Evolutionary conservation across 2,888 invertebrate genomes (phyloP).

Genomic region (Onchidella celtica): DNA sequence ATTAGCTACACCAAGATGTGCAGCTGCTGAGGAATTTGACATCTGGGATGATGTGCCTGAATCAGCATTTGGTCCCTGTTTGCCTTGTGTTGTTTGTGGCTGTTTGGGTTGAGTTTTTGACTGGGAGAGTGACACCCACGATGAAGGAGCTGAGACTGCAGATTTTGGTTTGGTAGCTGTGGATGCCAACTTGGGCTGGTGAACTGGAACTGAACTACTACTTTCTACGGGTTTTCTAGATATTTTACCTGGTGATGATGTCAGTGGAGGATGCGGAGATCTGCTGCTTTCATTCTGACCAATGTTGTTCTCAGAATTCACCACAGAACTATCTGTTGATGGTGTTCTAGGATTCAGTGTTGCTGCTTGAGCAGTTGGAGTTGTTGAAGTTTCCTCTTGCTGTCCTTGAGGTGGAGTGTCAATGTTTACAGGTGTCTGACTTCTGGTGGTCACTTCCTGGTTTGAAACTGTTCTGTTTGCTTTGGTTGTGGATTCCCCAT

Average conservation of each 20-base stretch:
- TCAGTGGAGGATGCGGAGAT: no score
- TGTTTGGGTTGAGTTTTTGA: not conserved
- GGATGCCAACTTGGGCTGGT: not conserved
- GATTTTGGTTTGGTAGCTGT: not conserved
- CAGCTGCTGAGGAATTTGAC: not conserved
- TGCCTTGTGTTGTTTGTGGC: not conserved
- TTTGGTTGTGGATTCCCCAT: not conserved
- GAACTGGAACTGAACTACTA: not conserved
- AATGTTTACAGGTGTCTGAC: no score
- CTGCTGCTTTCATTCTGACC: not conserved
- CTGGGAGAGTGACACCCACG: not conserved
- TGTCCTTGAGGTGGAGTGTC: not conserved
- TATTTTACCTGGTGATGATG: not conserved
- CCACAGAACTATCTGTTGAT: not conserved
- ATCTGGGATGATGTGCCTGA: not conserved
- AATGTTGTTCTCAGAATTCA: not conserved
- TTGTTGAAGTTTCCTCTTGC: not conserved
- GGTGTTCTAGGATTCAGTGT: not conserved
- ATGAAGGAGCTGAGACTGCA: not conserved
- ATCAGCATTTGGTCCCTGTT: no score
- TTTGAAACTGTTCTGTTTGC: not conserved
- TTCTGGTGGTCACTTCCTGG: not conserved
- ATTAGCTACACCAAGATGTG: not conserved
- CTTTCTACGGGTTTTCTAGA: not conserved
- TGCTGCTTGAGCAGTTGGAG: not conserved